Evolutionary conservation across 2,888 invertebrate species (phyloP).

Genomic region (Cryptus armator): DNA sequence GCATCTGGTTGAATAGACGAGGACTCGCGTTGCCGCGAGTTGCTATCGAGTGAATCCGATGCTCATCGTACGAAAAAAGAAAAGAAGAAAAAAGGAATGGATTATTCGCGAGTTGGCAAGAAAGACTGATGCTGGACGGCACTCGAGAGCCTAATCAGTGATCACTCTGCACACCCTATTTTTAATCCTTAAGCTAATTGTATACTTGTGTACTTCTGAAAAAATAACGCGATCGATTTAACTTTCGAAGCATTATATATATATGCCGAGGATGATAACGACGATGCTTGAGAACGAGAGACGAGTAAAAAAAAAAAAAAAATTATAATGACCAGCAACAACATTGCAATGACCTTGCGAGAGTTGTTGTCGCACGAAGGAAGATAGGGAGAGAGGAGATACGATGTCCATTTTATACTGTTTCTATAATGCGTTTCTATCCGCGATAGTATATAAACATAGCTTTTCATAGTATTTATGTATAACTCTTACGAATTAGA

Average conservation of each 20-base stretch:
- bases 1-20: conserved; percentile 90
- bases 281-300: conserved; percentile 18
- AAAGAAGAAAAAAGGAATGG: conserved; percentile 47
- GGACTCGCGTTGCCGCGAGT: conserved; percentile 82
- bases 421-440: conserved; percentile 83
- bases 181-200: conserved; percentile 64
- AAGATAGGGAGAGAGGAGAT: conserved; percentile 22
- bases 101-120: conserved; percentile 72
- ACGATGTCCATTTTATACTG: conserved; percentile 84
- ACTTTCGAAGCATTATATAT: conserved; percentile 62
- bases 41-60: conserved; percentile 79
- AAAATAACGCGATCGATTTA: conserved; percentile 54
- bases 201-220: conserved; percentile 75
- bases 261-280: conserved; percentile 62
- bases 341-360: conserved; percentile 46
- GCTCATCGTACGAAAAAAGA: conserved; percentile 63
- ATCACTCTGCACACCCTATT: conserved; percentile 73
- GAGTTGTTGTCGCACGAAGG: conserved; percentile 32
- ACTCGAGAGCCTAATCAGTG: conserved; percentile 77
- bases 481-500: conserved; percentile 65
- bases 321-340: conserved; percentile 61
- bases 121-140: conserved; percentile 80
- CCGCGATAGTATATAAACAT: conserved; percentile 80
- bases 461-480: conserved; percentile 83
- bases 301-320: conserved; percentile 39